Base-by-base conservation (phyloP, 2,797 vertebrate genomes). In the Oryzias dopingdopingensis region DNA sequence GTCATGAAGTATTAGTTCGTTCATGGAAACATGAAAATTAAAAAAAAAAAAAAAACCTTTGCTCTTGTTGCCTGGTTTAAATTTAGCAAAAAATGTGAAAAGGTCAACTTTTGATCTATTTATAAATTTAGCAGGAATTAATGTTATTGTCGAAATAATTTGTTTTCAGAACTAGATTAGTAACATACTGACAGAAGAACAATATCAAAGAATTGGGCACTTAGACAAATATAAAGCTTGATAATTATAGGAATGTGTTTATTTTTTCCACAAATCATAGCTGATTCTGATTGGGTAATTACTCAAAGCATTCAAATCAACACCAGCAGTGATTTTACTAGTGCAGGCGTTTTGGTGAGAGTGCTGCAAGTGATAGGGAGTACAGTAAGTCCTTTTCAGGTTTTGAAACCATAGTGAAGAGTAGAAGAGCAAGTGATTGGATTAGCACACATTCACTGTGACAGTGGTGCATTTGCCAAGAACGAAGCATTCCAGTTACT, bases 201-300 rank as follows among this genome's bases (percentile, higher is more conserved):
- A 67, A 54, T 40, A 80, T 76, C 49, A 47, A 14, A 65, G 72
- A 12, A 16, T 53, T 65, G 52, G 72, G 48, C 55, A 78, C 45
- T 47, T 22, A 48, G 49, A 72, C 6, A 62, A 24, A 62, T 29
- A 23, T 17, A 17, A 8, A 67, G 56, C 66, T 70, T 51, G 68
- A 57, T 8, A 37, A 37, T 3, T 12, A 37, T 13, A 66, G 49
- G n/a, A 56, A 75, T 60, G 51, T 72, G 66, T 88, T 90, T 86
- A 82, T 62, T 72, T 80, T 82, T 82, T 78, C 68, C 75, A 78
- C 62, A 76, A 74, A 81, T 88, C 84, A 86, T 84, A 76, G 65
- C 83, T 57, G 69, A 54, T 65, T 62, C 44, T 67, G 78, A 89
- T 80, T 81, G 68, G 72, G 70, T 73, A 72, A 84, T 88, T 80